Evolutionary conservation across 2,797 vertebrate genomes (phyloP).

Genomic region (Borostomias antarcticus): DNA sequence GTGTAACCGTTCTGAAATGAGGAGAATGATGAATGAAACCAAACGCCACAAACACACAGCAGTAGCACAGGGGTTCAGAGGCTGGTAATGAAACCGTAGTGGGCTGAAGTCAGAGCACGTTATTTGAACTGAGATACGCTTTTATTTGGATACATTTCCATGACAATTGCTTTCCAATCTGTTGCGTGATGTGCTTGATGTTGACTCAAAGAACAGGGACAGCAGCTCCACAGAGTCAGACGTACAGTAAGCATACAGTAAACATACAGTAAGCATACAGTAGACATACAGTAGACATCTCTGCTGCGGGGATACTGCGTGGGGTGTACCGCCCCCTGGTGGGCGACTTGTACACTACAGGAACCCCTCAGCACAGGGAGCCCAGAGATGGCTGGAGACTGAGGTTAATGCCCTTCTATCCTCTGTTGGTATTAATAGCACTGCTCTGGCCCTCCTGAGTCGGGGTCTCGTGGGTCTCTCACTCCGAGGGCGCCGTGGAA

Average conservation of each 20-base stretch:
- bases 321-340: slow-evolving; percentile 8
- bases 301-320: background rate
- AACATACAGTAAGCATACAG: too few species aligned
- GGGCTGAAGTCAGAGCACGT: background rate
- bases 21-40: slow-evolving; percentile 29
- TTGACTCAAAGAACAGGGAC: too few species aligned
- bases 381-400: slow-evolving; percentile 12
- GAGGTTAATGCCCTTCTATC: slow-evolving; percentile 30
- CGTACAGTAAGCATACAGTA: too few species aligned
- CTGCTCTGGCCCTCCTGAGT: slow-evolving; percentile 33
- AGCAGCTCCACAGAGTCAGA: too few species aligned
- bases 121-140: slow-evolving; percentile 15
- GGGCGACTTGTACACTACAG: slow-evolving; percentile 15
- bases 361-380: slow-evolving; percentile 4
- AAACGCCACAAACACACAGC: slow-evolving; percentile 24
- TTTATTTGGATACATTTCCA: slow-evolving; percentile 29
- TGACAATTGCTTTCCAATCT: slow-evolving; percentile 8
- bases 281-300: background rate
- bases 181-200: too few species aligned
- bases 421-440: slow-evolving; percentile 58
- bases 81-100: too few species aligned
- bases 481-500: too few species aligned
- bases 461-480: too few species aligned
- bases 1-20: slow-evolving; percentile 17
- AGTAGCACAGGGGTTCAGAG: slow-evolving; percentile 13